Percentiles rank a stretch among this genome's conserved stretches.
Conservation (phyloP, 2,797 vertebrate species). For the Schizopygopsis pylzovi region DNA sequence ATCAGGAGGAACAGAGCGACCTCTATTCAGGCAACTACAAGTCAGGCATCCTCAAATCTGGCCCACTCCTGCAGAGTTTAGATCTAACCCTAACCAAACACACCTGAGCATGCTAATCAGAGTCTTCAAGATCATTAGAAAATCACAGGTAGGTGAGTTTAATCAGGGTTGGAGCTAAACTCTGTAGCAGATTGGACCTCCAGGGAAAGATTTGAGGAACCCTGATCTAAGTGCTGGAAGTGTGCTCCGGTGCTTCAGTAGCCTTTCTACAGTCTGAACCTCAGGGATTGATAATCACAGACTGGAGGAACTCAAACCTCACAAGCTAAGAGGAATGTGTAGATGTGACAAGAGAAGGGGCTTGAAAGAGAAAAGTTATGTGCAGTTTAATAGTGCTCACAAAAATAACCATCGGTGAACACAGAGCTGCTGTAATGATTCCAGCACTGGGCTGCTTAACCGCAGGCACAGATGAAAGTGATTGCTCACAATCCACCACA, state of each 20-base stretch:
- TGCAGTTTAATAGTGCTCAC: constrained; percentile 26
- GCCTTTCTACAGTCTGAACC: background rate
- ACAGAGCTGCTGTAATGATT: constrained; percentile 38
- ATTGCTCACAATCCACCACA: constrained; percentile 42
- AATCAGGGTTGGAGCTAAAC: no score
- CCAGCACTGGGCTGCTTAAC: constrained; percentile 27
- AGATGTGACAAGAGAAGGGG: background rate
- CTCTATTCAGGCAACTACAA: constrained; percentile 6
- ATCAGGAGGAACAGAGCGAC: background rate
- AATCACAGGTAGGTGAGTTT: no score
- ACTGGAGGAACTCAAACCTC: background rate
- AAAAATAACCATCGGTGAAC: constrained; percentile 17
- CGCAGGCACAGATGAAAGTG: constrained; percentile 46
- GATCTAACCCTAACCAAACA: no score
- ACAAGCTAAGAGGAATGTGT: constrained; percentile 16
- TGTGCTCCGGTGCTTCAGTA: background rate
- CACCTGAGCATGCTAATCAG: no score
- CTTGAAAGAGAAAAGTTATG: constrained; percentile 49
- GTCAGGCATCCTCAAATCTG: no score
- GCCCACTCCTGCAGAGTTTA: no score
- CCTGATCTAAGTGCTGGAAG: background rate
- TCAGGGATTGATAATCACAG: background rate
- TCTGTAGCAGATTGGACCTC: no score
- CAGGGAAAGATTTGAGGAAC: no score
- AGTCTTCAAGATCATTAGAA: no score